Percentiles rank a stretch among this genome's conserved stretches.
These are phyloP conservation scores for Pelmatolapia mariae DNA, from an alignment of 2,113 vertebrate genomes.

Conservation along the genomic window DNA sequence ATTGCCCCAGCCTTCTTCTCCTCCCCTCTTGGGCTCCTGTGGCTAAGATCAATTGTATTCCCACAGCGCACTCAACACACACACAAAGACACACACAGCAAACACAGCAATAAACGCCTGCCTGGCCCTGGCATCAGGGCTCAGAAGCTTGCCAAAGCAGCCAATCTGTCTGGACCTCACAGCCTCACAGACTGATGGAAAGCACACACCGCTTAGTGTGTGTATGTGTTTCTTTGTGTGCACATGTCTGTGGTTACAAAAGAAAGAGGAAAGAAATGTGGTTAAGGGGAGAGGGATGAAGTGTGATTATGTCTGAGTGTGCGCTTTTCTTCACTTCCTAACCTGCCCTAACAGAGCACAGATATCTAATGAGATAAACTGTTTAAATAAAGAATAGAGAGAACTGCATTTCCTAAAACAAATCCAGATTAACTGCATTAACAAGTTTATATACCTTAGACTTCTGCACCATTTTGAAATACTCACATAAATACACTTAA, in stretches of 20 bases:
- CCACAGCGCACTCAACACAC: background rate
- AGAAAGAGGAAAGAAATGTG: background rate
- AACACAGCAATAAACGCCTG: conserved; percentile 3
- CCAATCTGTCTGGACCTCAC: conserved; percentile 44
- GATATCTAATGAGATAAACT: background rate
- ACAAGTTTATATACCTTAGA: background rate
- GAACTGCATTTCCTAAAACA: background rate
- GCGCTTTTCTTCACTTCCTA: background rate
- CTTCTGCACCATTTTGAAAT: background rate
- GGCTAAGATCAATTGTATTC: conserved; percentile 32
- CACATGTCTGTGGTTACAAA: background rate
- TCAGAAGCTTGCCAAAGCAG: conserved; percentile 22
- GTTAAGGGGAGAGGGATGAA: background rate
- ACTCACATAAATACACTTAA: background rate
- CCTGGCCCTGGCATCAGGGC: conserved; percentile 1
- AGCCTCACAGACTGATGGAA: conserved; percentile 16
- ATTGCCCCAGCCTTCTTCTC: background rate
- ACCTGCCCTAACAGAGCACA: background rate
- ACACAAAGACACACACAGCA: background rate
- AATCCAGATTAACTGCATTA: background rate
- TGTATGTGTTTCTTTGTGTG: background rate
- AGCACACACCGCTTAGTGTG: background rate
- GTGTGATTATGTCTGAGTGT: background rate
- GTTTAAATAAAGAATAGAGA: background rate
- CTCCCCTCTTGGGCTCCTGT: conserved; percentile 6